Percentiles rank a stretch among this genome's conserved stretches.
phyloP scores from a whole-genome alignment of 2,888 invertebrate genomes.

The Actias luna region DNA sequence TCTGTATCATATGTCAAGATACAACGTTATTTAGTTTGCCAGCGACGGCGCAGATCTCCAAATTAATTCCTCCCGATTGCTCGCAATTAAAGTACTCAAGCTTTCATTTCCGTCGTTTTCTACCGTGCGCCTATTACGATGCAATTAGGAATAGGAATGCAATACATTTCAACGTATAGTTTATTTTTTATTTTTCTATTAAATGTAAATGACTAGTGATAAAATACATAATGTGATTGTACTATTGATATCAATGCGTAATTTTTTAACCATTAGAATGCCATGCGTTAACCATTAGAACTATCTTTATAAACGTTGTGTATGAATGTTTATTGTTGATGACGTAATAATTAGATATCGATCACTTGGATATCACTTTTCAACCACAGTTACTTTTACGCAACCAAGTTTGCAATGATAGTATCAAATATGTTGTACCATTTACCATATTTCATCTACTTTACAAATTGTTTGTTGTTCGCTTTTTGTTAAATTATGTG shows the following conservation, averaged over 20 bases:
- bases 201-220: constrained; percentile 27
- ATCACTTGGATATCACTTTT: too few species aligned
- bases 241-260: background rate
- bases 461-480: too few species aligned
- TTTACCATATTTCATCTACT: too few species aligned
- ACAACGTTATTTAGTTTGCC: constrained; percentile 43
- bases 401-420: too few species aligned
- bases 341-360: too few species aligned
- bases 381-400: too few species aligned
- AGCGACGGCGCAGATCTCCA: constrained; percentile 56
- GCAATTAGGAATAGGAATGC: background rate
- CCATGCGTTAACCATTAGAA: too few species aligned
- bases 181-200: constrained; percentile 36
- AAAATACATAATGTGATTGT: background rate
- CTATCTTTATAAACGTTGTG: too few species aligned
- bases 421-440: too few species aligned
- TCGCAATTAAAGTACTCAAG: constrained; percentile 56
- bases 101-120: constrained; percentile 63
- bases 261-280: too few species aligned
- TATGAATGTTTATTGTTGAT: too few species aligned
- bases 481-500: too few species aligned
- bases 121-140: constrained; percentile 21
- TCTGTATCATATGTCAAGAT: constrained; percentile 6
- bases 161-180: constrained; percentile 7
- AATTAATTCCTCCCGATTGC: constrained; percentile 63